Evolutionary conservation across 2,888 invertebrate genomes (phyloP), one percentile per base, ranked within the genome.

Genomic region (Orthonevra nobilis): DNA sequence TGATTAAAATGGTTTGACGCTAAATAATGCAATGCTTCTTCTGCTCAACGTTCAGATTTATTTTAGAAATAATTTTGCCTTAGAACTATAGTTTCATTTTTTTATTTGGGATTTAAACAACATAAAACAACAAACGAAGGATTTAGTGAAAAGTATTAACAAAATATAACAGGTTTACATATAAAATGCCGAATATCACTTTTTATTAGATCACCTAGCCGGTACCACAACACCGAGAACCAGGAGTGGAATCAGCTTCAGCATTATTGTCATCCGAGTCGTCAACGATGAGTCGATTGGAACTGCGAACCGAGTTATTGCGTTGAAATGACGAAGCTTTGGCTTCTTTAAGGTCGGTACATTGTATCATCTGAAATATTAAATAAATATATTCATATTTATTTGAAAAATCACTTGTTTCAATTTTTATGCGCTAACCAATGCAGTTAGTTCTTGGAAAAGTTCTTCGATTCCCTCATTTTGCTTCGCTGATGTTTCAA

Each of bases 391-490:
- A 2, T 9, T 14, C 1, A 10, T 2, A n/a, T n/a, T n/a, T n/a
- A n/a, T n/a, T n/a, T 6, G 1, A 26, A 6, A 2, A 3, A 2
- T n/a, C n/a, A n/a, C n/a, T n/a, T n/a, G n/a, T n/a, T n/a, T n/a
- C n/a, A n/a, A n/a, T n/a, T n/a, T n/a, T n/a, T n/a, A n/a, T n/a
- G n/a, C n/a, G 32, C 26, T n/a, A 61, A 95, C 91, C 94, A 96
- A 94, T 83, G 93, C 92, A 30, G 96, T 94, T 70, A 98, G 89
- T 82, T 95, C 93, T 46, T 97, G 88, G 87, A 98, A 98, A 86
- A 98, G 90, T 75, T 98, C 97, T 86, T 97, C 96, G 3, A 98
- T 94, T 23, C 97, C 97, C 87, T 94, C 92, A 87, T 97, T 97
- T 70, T 93, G 89, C 89, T 98, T 98, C 0, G 98, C 98, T 23